A percentile compares a stretch with the other conserved stretches of the same genome.
Evolutionary conservation across 2,888 invertebrate species (phyloP).

Genomic region (Diadromus collaris): DNA sequence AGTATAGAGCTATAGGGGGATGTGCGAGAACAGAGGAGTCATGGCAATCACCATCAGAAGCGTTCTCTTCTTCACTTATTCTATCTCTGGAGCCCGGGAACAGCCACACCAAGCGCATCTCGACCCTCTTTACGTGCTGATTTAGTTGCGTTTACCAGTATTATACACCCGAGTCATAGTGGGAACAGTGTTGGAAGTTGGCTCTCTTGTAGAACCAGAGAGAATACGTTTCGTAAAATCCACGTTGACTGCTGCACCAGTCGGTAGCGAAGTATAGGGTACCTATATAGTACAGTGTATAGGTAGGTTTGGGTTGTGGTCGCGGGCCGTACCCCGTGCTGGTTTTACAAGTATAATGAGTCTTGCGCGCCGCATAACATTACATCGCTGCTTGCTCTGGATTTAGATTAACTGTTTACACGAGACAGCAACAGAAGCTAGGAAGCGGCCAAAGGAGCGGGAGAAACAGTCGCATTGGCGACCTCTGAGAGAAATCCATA

Average conservation of each 20-base stretch:
- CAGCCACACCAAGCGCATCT: conserved; percentile 13
- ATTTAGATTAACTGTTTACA: conserved; percentile 80
- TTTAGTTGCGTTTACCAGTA: conserved; percentile 40
- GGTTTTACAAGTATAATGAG: conserved; percentile 80
- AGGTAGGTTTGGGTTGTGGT: conserved; percentile 72
- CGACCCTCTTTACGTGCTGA: conserved; percentile 42
- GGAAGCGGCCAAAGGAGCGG: conserved; percentile 54
- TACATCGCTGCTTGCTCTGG: conserved; percentile 79
- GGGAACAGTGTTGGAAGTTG: conserved; percentile 33
- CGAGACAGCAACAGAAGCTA: conserved; percentile 66
- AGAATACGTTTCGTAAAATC: conserved; percentile 32
- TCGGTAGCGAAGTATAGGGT: conserved; percentile 8
- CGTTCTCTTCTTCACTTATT: conserved; percentile 40
- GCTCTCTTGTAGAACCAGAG: conserved; percentile 2
- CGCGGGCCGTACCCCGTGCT: conserved; percentile 70
- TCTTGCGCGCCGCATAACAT: conserved; percentile 80
- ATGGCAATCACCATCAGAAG: conserved; percentile 36
- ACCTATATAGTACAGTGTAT: conserved; percentile 24
- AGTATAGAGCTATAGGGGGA: background rate
- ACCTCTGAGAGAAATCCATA: conserved; percentile 15
- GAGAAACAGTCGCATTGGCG: conserved; percentile 24
- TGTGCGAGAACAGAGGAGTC: conserved; percentile 31
- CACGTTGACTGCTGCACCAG: conserved; percentile 29
- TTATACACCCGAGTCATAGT: conserved; percentile 31
- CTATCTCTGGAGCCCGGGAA: conserved; percentile 33